A percentile compares a stretch with the other conserved stretches of the same genome.
phyloP scores from a whole-genome alignment of 2,113 vertebrate genomes.

The Spheniscus mendiculus region DNA sequence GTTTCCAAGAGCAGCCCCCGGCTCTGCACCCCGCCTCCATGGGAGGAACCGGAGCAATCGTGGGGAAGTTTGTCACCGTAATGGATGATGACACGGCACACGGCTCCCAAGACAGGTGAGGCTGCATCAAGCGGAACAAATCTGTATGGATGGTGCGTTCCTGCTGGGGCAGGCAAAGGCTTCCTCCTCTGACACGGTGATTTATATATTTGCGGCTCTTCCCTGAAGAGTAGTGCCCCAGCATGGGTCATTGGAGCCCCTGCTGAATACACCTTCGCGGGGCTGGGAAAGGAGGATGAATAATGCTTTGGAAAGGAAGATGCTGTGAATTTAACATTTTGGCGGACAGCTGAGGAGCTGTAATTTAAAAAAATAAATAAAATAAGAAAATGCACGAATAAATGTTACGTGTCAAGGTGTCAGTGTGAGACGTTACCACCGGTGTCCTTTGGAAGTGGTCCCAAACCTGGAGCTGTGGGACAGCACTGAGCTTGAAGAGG shows the following conservation, averaged over 20 bases:
- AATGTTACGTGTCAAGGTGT: not conserved
- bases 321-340: not conserved
- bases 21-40: not conserved
- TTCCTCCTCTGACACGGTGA: slow-evolving; percentile 56
- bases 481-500: not conserved
- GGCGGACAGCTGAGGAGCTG: not conserved
- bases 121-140: slow-evolving; percentile 36
- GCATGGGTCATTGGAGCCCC: slow-evolving; percentile 60
- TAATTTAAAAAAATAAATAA: slow-evolving; percentile 14
- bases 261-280: slow-evolving; percentile 48
- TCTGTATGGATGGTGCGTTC: not conserved
- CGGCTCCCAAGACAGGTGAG: slow-evolving; percentile 57
- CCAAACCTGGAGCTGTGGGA: not conserved
- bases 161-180: not conserved
- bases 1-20: not conserved
- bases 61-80: slow-evolving; percentile 72
- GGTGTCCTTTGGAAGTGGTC: not conserved
- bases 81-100: slow-evolving; percentile 75
- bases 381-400: not conserved
- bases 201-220: slow-evolving; percentile 62
- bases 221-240: slow-evolving; percentile 36
- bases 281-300: not conserved
- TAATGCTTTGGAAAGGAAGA: not conserved
- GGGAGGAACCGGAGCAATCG: not conserved
- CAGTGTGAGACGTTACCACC: not conserved